Base-by-base conservation (phyloP, 2,888 invertebrate species). In the Meandrusa payeni region DNA sequence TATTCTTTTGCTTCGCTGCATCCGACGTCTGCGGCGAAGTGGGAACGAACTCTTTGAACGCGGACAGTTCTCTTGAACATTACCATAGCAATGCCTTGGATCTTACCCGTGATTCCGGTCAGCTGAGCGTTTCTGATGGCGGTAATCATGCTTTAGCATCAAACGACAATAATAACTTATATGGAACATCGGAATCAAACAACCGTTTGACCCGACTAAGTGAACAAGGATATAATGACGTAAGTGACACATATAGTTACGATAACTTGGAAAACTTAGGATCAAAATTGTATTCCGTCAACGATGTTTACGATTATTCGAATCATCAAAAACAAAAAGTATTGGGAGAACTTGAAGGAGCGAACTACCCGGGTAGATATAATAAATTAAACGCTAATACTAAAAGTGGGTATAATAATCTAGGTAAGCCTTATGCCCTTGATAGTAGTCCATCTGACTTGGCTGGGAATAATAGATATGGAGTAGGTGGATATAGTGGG, bases 241-340 rank as follows among this genome's bases (percentile, higher is more conserved):
- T 10, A 7, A 12, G 9, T 12, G 36, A 32, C 10, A 5, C 15
- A 2, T 13, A 20, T 5, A 20, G n/a, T 17, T 36, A n/a, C n/a
- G n/a, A n/a, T n/a, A n/a, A n/a, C n/a, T n/a, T 36, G 24, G 26
- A 17, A 24, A 34, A 34, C 15, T 22, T 34, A 4, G 9, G 15
- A 26, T 36, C 26, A n/a, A 26, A 28, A 20, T 28, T 28, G 5
- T 12, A 38, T 7, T 4, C 11, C 2, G 28, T 12, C 5, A 10
- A 29, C 12, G 28, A 13, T 20, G 27, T 28, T 17, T 28, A 38
- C 20, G 38, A 36, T 19, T 36, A 26, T 2, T 17, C 26, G 2
- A 26, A 10, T 5, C 26, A 5, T 5, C 13, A 10, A n/a, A 20
- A 32, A 12, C 6, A 36, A n/a, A n/a, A n/a, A n/a, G n/a, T n/a